A percentile compares a stretch with the other conserved stretches of the same genome.
phyloP scores from a whole-genome alignment of 2,113 vertebrate genomes.

The Athene cunicularia region DNA sequence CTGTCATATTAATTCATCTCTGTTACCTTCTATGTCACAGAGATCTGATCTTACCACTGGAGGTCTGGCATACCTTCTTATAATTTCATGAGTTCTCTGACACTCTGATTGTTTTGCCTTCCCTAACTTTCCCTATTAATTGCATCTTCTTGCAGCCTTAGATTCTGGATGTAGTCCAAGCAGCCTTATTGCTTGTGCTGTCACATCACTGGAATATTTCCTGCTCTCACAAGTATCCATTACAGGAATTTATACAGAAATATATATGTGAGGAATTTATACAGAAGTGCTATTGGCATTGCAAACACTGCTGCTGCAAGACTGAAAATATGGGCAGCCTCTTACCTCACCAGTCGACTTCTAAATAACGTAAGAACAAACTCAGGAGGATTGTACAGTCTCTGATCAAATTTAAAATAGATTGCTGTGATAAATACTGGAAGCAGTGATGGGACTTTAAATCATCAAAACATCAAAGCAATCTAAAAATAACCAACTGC shows the following conservation, averaged over 20 bases:
- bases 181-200: background rate
- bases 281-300: background rate
- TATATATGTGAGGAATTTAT: background rate
- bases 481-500: slow-evolving; percentile 45
- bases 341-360: background rate
- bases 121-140: background rate
- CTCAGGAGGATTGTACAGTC: background rate
- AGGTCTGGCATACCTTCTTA: background rate
- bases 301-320: background rate
- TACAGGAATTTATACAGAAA: background rate
- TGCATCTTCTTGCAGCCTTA: background rate
- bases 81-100: background rate
- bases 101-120: background rate
- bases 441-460: slow-evolving; percentile 17
- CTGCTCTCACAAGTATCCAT: background rate
- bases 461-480: slow-evolving; percentile 27
- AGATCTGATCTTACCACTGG: background rate
- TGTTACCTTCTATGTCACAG: background rate
- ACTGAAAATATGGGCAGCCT: background rate
- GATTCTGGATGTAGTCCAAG: background rate
- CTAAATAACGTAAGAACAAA: background rate
- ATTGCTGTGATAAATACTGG: slow-evolving; percentile 26
- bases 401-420: slow-evolving; percentile 24
- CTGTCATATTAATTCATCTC: background rate
- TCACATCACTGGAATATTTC: background rate